phyloP scores from a whole-genome alignment of 2,797 vertebrate species.

The Lates japonicus region DNA sequence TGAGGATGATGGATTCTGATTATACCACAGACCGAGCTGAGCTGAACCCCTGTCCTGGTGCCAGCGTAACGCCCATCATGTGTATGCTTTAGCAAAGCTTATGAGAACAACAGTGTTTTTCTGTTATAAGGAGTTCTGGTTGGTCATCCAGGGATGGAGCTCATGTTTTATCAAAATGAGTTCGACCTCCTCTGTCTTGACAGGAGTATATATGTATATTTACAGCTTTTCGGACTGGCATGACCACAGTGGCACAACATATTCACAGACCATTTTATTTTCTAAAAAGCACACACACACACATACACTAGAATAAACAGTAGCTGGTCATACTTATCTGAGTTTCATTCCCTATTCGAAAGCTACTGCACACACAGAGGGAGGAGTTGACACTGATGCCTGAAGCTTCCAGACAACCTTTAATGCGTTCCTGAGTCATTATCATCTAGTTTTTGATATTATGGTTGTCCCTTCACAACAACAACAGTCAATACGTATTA shows the following conservation, averaged over 20 bases:
- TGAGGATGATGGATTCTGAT: conserved; percentile 49
- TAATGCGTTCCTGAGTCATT: conserved; percentile 1
- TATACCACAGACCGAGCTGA: conserved; percentile 40
- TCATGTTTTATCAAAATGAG: conserved; percentile 34
- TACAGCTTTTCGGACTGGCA: conserved; percentile 11
- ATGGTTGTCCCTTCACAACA: too few species aligned
- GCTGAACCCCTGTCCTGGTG: conserved; percentile 20
- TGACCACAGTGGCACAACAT: not conserved
- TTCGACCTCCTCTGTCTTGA: conserved; percentile 23
- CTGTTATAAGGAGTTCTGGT: not conserved
- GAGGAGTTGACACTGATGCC: not conserved
- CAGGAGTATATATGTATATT: not conserved
- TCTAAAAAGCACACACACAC: conserved; percentile 1
- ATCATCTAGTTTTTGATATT: too few species aligned
- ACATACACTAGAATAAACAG: not conserved
- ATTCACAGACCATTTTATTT: conserved; percentile 28
- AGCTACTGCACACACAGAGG: not conserved
- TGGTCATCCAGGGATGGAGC: conserved; percentile 17
- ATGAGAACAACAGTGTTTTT: conserved; percentile 4
- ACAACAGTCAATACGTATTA: too few species aligned
- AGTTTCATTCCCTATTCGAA: conserved; percentile 9
- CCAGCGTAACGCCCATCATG: not conserved
- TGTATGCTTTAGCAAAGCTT: not conserved
- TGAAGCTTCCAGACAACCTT: not conserved
- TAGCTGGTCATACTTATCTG: conserved; percentile 28